Evolutionary conservation across 2,113 vertebrate species (phyloP).

Genomic region (Campylomormyrus tamandua): DNA sequence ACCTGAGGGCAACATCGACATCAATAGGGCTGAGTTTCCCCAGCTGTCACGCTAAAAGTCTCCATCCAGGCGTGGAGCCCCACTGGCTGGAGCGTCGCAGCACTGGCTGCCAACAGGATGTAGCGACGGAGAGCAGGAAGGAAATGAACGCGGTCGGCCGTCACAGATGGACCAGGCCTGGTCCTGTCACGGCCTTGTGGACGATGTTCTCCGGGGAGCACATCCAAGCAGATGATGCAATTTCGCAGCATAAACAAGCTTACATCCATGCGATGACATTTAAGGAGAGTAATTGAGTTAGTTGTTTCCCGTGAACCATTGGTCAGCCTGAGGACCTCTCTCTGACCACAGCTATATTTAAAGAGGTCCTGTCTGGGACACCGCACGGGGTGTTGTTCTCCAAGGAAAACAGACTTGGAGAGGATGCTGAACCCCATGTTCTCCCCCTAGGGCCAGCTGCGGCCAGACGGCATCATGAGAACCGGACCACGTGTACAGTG

Average conservation of each 20-base stretch:
- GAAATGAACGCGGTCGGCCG: background rate
- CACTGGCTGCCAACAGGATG: background rate
- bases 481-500: background rate
- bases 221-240: background rate
- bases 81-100: background rate
- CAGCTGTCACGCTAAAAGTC: background rate
- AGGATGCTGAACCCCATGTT: conserved; percentile 15
- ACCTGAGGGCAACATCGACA: background rate
- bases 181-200: background rate
- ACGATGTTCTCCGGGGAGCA: background rate
- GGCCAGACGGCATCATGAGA: background rate
- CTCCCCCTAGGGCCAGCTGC: conserved; percentile 17
- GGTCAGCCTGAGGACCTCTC: background rate
- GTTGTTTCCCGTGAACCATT: conserved; percentile 47
- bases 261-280: conserved; percentile 24
- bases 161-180: background rate
- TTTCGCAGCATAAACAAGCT: conserved; percentile 17
- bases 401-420: conserved; percentile 29
- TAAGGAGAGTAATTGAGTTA: conserved; percentile 53
- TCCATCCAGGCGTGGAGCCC: background rate
- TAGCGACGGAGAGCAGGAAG: background rate
- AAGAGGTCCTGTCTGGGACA: background rate
- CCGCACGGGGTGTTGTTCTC: background rate
- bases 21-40: background rate
- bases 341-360: conserved; percentile 12